These are phyloP conservation scores for Lymantria monacha DNA, from an alignment of 2,888 invertebrate genomes.

Conservation along the genomic window DNA sequence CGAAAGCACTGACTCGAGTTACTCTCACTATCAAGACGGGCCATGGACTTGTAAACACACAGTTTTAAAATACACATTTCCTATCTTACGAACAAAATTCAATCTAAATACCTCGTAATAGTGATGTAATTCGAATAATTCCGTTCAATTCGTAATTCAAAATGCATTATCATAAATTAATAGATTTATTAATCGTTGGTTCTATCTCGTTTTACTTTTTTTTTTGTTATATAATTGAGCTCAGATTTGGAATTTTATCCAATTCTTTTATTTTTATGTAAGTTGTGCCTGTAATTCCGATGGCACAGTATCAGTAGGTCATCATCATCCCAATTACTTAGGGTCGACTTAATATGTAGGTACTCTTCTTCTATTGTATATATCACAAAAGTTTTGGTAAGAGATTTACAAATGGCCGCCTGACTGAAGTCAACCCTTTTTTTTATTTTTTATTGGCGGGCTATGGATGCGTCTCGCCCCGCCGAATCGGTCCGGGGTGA, in stretches of 20 bases:
- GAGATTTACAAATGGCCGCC: too few species aligned
- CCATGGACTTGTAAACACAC: slow-evolving; percentile 27
- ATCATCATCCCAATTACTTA: too few species aligned
- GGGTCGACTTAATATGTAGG: too few species aligned
- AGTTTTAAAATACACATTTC: slow-evolving; percentile 21
- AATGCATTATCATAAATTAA: slow-evolving; percentile 16
- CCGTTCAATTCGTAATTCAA: not conserved
- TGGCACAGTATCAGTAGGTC: too few species aligned
- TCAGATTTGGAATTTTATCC: slow-evolving; percentile 1
- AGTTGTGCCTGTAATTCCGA: too few species aligned
- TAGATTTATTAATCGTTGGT: slow-evolving; percentile 17
- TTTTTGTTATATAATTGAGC: slow-evolving; percentile 14
- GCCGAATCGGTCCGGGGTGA: too few species aligned
- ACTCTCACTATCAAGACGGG: slow-evolving; percentile 42
- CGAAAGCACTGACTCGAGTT: slow-evolving; percentile 28
- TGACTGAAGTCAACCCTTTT: too few species aligned
- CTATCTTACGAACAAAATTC: slow-evolving; percentile 8
- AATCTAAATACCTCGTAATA: not conserved
- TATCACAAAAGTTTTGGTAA: too few species aligned
- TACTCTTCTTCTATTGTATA: too few species aligned
- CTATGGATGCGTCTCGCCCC: too few species aligned
- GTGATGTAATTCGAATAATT: slow-evolving; percentile 6
- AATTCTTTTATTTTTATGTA: too few species aligned
- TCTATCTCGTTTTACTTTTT: slow-evolving; percentile 13
- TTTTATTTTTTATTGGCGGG: too few species aligned